These are phyloP conservation scores for Drosophila subsilvestris DNA, from an alignment of 2,888 invertebrate species.

Conservation along the genomic window DNA sequence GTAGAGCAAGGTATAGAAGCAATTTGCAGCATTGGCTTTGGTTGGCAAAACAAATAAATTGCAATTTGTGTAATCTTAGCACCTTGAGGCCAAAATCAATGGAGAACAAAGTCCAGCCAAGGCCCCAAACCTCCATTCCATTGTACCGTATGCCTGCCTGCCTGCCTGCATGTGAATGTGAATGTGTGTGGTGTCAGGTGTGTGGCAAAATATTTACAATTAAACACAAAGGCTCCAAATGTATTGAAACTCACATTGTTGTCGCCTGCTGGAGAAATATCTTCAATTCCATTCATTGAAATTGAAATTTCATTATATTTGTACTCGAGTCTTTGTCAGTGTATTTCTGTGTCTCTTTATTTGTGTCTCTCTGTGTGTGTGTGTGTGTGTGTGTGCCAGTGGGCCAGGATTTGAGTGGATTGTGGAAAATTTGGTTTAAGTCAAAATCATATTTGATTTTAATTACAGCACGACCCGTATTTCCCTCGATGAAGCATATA, in stretches of 20 bases:
- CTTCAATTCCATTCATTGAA: slow-evolving; percentile 16
- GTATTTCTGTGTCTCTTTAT: background rate
- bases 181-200: slow-evolving; percentile 63
- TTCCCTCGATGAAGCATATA: background rate
- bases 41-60: slow-evolving; percentile 74
- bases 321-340: background rate
- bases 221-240: slow-evolving; percentile 62
- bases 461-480: slow-evolving; percentile 46
- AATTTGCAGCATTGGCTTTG: slow-evolving; percentile 66
- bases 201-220: slow-evolving; percentile 76
- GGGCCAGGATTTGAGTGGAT: slow-evolving; percentile 24
- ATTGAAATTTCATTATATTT: slow-evolving; percentile 30
- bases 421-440: slow-evolving; percentile 31
- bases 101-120: slow-evolving; percentile 28
- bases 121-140: slow-evolving; percentile 15
- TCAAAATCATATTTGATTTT: slow-evolving; percentile 64
- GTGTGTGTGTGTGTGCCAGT: slow-evolving; percentile 9
- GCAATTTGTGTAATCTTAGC: slow-evolving; percentile 79
- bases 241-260: slow-evolving; percentile 37
- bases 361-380: slow-evolving; percentile 14
- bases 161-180: slow-evolving; percentile 5
- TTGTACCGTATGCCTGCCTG: background rate
- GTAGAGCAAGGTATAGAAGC: slow-evolving; percentile 13
- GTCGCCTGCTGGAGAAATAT: slow-evolving; percentile 4
- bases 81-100: slow-evolving; percentile 76